phyloP scores from a whole-genome alignment of 2,113 vertebrate genomes.

The Mixornis gularis region DNA sequence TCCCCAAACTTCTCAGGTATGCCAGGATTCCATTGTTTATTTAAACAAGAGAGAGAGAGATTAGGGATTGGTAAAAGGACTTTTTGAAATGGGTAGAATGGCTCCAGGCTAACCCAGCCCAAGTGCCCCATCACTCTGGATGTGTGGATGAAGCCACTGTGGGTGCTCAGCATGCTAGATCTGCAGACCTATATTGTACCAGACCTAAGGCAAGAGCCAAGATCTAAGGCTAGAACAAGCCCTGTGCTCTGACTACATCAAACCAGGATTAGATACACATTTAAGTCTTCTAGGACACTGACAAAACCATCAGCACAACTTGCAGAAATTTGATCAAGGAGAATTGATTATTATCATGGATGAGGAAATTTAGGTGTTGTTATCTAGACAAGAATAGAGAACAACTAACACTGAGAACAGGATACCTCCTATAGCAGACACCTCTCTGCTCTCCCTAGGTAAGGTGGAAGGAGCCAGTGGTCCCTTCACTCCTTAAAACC shows the following conservation, averaged over 20 bases:
- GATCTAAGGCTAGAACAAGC: not conserved
- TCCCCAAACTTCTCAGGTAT: not conserved
- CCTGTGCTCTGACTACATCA: not conserved
- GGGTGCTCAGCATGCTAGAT: not conserved
- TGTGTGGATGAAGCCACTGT: not conserved
- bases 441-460: not conserved
- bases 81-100: not conserved
- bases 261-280: not conserved
- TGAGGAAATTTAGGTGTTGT: not conserved
- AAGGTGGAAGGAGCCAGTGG: not conserved
- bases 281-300: not conserved
- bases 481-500: not conserved
- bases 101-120: not conserved
- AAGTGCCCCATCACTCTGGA: not conserved
- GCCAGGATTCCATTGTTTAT: not conserved
- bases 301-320: not conserved
- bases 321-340: not conserved
- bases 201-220: not conserved
- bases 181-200: not conserved
- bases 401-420: not conserved
- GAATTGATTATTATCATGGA: not conserved
- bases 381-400: not conserved
- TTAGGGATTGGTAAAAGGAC: not conserved
- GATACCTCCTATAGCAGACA: not conserved
- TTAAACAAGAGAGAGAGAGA: not conserved